phyloP scores from a whole-genome alignment of 1,140 invertebrate genomes.

The Apis dorsata region DNA sequence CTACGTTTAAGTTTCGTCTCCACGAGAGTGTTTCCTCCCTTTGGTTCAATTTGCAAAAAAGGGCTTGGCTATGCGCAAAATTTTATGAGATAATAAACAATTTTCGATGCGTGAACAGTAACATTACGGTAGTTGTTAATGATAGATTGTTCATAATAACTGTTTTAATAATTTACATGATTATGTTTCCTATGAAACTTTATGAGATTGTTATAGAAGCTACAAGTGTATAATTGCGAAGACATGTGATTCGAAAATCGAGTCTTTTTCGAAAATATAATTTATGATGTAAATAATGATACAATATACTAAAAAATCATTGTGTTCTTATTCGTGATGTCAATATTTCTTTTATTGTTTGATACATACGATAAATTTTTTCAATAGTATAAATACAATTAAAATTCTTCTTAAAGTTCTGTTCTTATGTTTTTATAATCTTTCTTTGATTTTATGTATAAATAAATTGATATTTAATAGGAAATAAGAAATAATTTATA shows the following conservation, averaged over 20 bases:
- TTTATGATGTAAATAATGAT: not conserved
- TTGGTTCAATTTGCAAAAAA: not conserved
- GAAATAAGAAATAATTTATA: not conserved
- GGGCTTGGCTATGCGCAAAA: slow-evolving; percentile 35
- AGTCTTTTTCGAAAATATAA: not conserved
- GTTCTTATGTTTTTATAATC: not conserved
- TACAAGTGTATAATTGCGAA: slow-evolving; percentile 16
- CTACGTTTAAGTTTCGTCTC: not conserved
- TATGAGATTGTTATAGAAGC: not conserved
- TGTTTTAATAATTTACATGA: not conserved
- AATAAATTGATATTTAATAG: not conserved
- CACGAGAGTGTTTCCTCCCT: not conserved
- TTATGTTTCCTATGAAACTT: not conserved
- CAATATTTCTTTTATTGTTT: no score
- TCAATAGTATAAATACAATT: not conserved
- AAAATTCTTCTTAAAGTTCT: not conserved
- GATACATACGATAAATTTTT: not conserved
- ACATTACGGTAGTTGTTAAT: not conserved
- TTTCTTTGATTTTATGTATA: no score
- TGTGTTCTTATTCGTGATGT: not conserved
- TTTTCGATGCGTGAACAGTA: not conserved
- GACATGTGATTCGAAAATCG: not conserved
- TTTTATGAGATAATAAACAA: slow-evolving; percentile 8
- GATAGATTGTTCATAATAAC: not conserved
- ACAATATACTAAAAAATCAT: not conserved